Evolutionary conservation across 2,797 vertebrate genomes (phyloP).

Genomic region (Bradypodion ventrale): DNA sequence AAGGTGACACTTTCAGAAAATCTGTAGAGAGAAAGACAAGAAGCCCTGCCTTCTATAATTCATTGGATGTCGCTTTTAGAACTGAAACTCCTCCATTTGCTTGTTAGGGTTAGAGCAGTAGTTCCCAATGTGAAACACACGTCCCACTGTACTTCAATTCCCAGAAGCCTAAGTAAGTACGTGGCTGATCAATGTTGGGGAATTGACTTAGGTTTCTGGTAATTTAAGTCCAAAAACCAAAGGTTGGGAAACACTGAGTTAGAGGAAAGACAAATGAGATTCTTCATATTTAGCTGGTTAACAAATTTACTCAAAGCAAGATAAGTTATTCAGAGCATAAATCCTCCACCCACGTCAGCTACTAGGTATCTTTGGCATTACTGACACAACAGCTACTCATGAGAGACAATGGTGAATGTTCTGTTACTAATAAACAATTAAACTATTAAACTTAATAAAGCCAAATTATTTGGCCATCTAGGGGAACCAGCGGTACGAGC

Average conservation of each 20-base stretch:
- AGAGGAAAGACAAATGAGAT: neutral
- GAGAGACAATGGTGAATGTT: neutral
- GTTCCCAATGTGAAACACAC: too few species aligned
- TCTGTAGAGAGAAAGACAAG: too few species aligned
- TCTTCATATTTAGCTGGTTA: neutral
- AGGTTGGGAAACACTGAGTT: too few species aligned
- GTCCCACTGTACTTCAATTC: too few species aligned
- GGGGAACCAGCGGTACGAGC: neutral
- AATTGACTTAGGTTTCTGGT: too few species aligned
- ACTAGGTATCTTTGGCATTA: neutral
- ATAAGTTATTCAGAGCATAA: neutral
- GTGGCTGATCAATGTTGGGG: too few species aligned
- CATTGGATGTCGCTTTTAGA: too few species aligned
- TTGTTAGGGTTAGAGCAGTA: neutral
- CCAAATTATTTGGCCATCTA: neutral
- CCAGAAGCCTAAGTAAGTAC: too few species aligned
- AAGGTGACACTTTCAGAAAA: neutral
- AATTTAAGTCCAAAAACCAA: too few species aligned
- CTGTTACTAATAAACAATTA: neutral
- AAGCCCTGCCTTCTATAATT: too few species aligned
- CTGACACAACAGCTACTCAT: neutral
- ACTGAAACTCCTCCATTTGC: neutral
- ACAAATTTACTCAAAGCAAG: too few species aligned
- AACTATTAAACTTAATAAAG: neutral
- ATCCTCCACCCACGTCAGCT: neutral